Evolutionary conservation across 2,888 invertebrate genomes (phyloP).

Genomic region (Eupithecia exiguata): DNA sequence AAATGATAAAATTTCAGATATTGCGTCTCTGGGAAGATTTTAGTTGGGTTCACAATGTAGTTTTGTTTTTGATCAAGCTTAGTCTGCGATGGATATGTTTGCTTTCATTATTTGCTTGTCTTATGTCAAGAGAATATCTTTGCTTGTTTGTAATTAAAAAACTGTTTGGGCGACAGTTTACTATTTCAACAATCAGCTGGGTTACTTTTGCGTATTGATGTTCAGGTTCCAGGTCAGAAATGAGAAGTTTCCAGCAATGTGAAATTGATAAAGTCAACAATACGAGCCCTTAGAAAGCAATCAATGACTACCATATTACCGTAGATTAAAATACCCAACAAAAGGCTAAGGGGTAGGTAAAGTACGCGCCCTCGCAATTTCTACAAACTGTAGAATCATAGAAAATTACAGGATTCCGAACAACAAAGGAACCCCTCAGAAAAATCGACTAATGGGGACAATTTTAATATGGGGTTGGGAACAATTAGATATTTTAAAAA

Average conservation of each 20-base stretch:
- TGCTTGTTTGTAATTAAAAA: conserved; percentile 55
- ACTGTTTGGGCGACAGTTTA: conserved; percentile 25
- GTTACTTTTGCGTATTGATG: neutral
- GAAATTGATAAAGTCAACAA: conserved; percentile 34
- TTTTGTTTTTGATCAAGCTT: conserved; percentile 70
- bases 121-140: conserved; percentile 65
- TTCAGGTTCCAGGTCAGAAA: neutral
- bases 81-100: conserved; percentile 51
- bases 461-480: conserved; percentile 77
- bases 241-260: neutral
- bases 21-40: conserved; percentile 69
- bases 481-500: conserved; percentile 59
- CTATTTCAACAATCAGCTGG: neutral
- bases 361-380: conserved; percentile 70
- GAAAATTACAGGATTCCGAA: conserved; percentile 80
- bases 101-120: conserved; percentile 62
- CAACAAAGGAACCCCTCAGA: conserved; percentile 71
- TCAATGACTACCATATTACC: conserved; percentile 56
- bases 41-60: conserved; percentile 72
- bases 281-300: conserved; percentile 36
- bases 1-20: conserved; percentile 38
- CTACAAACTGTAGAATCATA: conserved; percentile 73
- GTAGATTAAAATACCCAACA: conserved; percentile 74
- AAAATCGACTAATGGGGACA: conserved; percentile 75
- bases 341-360: conserved; percentile 68